Conservation (phyloP, 1,140 invertebrate species). For the Temnothorax nylanderi region DNA sequence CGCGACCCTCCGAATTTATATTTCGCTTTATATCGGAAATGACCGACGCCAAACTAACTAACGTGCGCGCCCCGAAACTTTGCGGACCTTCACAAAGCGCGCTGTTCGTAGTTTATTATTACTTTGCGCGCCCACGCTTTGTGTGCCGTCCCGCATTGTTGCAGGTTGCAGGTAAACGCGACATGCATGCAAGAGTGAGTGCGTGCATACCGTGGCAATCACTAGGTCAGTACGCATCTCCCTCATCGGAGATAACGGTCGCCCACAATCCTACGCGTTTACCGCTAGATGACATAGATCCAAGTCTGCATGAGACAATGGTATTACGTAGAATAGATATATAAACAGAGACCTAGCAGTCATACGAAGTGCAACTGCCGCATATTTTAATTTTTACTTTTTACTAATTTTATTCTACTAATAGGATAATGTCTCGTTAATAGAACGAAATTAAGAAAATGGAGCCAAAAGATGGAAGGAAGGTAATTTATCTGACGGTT, state of each 20-base stretch:
- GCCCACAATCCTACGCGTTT: slow-evolving; percentile 25
- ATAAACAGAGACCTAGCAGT: not conserved
- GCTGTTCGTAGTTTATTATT: slow-evolving; percentile 44
- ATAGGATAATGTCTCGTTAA: not conserved
- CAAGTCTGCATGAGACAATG: slow-evolving; percentile 15
- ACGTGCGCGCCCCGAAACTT: slow-evolving; percentile 2
- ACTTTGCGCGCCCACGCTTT: slow-evolving; percentile 14
- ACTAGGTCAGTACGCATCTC: slow-evolving; percentile 22
- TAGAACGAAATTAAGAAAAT: not conserved
- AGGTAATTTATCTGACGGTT: not conserved
- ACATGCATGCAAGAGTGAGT: slow-evolving; percentile 1
- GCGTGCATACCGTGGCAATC: slow-evolving; percentile 5
- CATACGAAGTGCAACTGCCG: not conserved
- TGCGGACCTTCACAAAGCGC: not conserved
- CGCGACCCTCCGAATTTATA: slow-evolving; percentile 21
- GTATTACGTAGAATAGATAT: not conserved
- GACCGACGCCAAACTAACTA: not conserved
- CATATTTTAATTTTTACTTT: not conserved
- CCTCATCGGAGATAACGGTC: slow-evolving; percentile 36
- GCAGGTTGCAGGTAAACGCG: slow-evolving; percentile 24
- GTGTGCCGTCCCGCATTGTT: slow-evolving; percentile 24
- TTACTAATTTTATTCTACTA: not conserved
- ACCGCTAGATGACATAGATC: slow-evolving; percentile 8
- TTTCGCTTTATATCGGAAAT: slow-evolving; percentile 39
- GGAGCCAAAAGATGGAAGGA: not conserved